Percentiles rank a stretch among this genome's conserved stretches.
Evolutionary conservation across 2,888 invertebrate species (phyloP).

Genomic region (Myathropa florea): DNA sequence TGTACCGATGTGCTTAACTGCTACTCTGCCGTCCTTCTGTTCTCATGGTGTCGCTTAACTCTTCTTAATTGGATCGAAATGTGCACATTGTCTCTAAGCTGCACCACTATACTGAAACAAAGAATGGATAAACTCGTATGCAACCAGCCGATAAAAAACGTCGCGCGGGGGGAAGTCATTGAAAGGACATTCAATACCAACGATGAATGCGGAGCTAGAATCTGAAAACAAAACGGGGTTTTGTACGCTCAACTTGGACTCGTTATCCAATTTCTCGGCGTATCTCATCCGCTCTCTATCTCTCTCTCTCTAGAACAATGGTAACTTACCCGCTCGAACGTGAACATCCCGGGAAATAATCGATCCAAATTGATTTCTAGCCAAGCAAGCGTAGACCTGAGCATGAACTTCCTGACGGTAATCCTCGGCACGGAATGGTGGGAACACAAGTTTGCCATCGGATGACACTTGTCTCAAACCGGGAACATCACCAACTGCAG

Average conservation of each 20-base stretch:
- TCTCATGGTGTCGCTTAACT: slow-evolving; percentile 62
- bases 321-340: slow-evolving; percentile 92
- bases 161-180: neutral
- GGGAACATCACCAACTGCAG: slow-evolving; percentile 94
- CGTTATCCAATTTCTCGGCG: slow-evolving; percentile 19
- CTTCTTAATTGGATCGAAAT: slow-evolving; percentile 70
- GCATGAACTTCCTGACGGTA: slow-evolving; percentile 97
- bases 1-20: slow-evolving; percentile 20
- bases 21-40: slow-evolving; percentile 39
- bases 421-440: slow-evolving; percentile 96
- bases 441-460: slow-evolving; percentile 96
- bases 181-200: slow-evolving; percentile 12
- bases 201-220: slow-evolving; percentile 12
- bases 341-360: slow-evolving; percentile 96
- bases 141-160: neutral
- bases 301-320: slow-evolving; percentile 75
- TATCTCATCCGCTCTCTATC: slow-evolving; percentile 36
- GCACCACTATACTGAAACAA: slow-evolving; percentile 3
- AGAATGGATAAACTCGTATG: neutral
- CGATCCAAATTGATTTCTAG: slow-evolving; percentile 93
- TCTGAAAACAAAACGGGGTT: slow-evolving; percentile 9
- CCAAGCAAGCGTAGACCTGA: slow-evolving; percentile 95
- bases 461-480: slow-evolving; percentile 92
- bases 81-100: slow-evolving; percentile 37
- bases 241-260: neutral